A percentile compares a stretch with the other conserved stretches of the same genome.
Evolutionary conservation across 2,888 invertebrate genomes (phyloP).

Genomic region (Tholera decimalis): DNA sequence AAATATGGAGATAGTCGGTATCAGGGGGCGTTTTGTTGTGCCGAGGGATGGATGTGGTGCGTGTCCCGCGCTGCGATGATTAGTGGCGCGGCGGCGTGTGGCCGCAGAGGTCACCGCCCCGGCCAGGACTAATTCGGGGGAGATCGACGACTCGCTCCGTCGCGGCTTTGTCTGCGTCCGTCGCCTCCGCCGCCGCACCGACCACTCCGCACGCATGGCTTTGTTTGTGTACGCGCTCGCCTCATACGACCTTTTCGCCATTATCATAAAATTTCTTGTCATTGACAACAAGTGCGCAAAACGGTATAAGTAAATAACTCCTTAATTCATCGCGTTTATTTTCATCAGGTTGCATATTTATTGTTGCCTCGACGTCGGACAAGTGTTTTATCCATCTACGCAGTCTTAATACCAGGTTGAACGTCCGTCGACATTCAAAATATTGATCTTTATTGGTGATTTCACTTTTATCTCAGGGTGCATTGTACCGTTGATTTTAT

Average conservation of each 20-base stretch:
- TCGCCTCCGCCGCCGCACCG: slow-evolving; percentile 71
- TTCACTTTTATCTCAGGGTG: slow-evolving; percentile 76
- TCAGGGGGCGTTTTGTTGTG: slow-evolving; percentile 40
- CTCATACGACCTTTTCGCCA: slow-evolving; percentile 68
- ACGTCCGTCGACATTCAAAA: slow-evolving; percentile 74
- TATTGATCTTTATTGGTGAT: slow-evolving; percentile 74
- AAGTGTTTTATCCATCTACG: slow-evolving; percentile 56
- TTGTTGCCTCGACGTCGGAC: slow-evolving; percentile 27
- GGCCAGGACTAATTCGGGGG: slow-evolving; percentile 91
- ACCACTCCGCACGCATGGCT: slow-evolving; percentile 73
- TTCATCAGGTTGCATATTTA: slow-evolving; percentile 46
- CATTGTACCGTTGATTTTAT: slow-evolving; percentile 56
- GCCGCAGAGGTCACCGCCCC: slow-evolving; percentile 87
- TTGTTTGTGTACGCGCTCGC: slow-evolving; percentile 75
- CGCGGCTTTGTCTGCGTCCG: slow-evolving; percentile 87
- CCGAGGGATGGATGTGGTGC: slow-evolving; percentile 44
- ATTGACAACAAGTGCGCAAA: slow-evolving; percentile 60
- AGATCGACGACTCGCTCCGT: slow-evolving; percentile 88
- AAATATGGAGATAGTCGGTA: slow-evolving; percentile 33
- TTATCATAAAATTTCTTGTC: slow-evolving; percentile 69
- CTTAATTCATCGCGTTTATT: slow-evolving; percentile 50
- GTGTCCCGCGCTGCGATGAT: slow-evolving; percentile 54
- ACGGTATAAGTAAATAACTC: slow-evolving; percentile 54
- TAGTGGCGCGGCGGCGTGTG: slow-evolving; percentile 69
- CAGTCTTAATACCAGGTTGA: slow-evolving; percentile 67